A percentile compares a stretch with the other conserved stretches of the same genome.
These are phyloP conservation scores for Bradypodion pumilum DNA, from an alignment of 2,797 vertebrate species.

Conservation along the genomic window DNA sequence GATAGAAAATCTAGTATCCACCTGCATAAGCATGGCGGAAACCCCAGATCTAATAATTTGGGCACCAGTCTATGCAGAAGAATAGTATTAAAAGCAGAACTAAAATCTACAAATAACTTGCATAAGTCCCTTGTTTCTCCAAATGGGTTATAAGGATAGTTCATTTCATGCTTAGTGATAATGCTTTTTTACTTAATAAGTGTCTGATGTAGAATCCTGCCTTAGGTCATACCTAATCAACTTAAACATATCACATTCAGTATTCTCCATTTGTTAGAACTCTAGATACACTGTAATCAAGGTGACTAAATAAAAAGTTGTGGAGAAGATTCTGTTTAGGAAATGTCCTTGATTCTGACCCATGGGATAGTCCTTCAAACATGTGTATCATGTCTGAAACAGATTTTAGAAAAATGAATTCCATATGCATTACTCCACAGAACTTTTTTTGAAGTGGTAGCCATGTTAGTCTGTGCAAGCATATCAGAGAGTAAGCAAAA, in stretches of 20 bases:
- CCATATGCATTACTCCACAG: neutral
- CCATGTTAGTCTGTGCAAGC: too few relatives aligned
- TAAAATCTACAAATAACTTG: too few relatives aligned
- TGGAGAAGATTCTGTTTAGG: neutral
- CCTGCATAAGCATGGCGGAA: too few relatives aligned
- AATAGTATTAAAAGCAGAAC: too few relatives aligned
- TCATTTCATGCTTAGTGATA: constrained; percentile 7
- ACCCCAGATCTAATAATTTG: too few relatives aligned
- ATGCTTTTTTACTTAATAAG: neutral
- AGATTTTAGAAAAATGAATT: neutral
- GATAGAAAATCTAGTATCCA: too few relatives aligned
- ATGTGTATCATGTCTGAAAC: neutral
- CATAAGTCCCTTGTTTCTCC: too few relatives aligned
- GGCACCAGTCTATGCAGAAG: too few relatives aligned
- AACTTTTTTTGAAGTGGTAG: too few relatives aligned
- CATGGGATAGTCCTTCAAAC: neutral
- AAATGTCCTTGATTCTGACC: neutral
- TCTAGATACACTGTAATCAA: neutral
- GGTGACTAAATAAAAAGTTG: too few relatives aligned
- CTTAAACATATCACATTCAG: neutral
- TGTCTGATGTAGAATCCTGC: constrained; percentile 22
- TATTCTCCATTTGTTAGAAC: neutral
- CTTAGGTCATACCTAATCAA: constrained; percentile 1
- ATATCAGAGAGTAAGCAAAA: too few relatives aligned
- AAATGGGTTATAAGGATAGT: too few relatives aligned